These are phyloP conservation scores for Mya arenaria DNA, from an alignment of 1,140 invertebrate genomes.

Conservation along the genomic window DNA sequence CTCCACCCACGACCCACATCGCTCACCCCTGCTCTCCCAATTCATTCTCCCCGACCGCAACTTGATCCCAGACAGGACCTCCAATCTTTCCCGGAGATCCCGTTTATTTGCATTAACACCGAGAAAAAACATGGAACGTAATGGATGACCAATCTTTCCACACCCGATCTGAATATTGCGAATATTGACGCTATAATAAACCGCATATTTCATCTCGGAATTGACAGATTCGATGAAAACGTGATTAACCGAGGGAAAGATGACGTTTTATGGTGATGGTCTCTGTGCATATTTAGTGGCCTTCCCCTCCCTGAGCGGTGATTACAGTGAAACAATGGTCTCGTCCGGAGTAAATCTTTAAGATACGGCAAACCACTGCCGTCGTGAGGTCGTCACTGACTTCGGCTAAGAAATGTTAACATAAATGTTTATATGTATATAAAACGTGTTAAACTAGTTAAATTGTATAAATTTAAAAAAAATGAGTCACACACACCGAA, in stretches of 20 bases:
- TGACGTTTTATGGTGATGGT: slow-evolving; percentile 35
- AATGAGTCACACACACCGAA: too few relatives aligned
- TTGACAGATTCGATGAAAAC: slow-evolving; percentile 53
- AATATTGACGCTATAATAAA: slow-evolving; percentile 46
- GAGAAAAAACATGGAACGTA: slow-evolving; percentile 24
- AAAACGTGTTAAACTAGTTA: too few relatives aligned
- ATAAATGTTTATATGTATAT: too few relatives aligned
- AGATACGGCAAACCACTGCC: too few relatives aligned
- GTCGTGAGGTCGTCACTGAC: too few relatives aligned
- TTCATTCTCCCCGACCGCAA: neutral
- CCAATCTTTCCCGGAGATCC: neutral
- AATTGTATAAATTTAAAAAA: too few relatives aligned
- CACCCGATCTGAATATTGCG: slow-evolving; percentile 32
- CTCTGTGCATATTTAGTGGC: neutral
- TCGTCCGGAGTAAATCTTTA: too few relatives aligned
- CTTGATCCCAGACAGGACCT: slow-evolving; percentile 22
- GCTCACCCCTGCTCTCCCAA: neutral
- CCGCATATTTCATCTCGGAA: slow-evolving; percentile 36
- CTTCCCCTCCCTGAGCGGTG: neutral
- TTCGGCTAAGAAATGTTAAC: too few relatives aligned
- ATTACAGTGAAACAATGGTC: too few relatives aligned
- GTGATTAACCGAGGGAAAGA: slow-evolving; percentile 28
- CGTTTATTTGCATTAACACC: slow-evolving; percentile 56
- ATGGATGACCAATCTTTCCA: slow-evolving; percentile 51
- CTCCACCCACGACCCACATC: too few relatives aligned